phyloP scores from a whole-genome alignment of 37 sponge, comb jelly and placozoan genomes.

The Diacarnus erythraeanus region DNA sequence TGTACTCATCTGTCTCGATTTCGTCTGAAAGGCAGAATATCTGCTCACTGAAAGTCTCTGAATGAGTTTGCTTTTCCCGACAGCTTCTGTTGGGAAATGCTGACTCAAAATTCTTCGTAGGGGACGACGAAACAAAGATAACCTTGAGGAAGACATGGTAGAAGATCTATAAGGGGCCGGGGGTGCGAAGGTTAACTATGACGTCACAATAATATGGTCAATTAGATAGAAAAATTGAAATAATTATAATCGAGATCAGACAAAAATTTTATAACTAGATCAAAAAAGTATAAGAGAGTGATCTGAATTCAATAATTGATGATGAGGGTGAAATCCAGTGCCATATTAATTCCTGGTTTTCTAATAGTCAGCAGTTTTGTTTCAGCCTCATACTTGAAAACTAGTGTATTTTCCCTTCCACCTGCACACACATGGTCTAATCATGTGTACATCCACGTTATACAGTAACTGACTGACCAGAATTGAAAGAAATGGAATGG shows the following conservation, averaged over 20 bases:
- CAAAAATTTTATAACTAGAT: not conserved
- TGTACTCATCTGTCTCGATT: not conserved
- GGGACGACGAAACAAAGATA: not conserved
- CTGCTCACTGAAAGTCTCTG: not conserved
- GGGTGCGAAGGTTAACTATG: not conserved
- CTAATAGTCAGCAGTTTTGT: slow-evolving; percentile 53
- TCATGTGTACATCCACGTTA: not conserved
- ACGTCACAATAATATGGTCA: too few species aligned
- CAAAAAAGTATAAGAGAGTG: not conserved
- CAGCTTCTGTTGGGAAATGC: not conserved
- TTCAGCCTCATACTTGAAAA: slow-evolving; percentile 26
- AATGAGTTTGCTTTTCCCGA: not conserved
- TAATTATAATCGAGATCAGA: not conserved
- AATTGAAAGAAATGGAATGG: slow-evolving; percentile 25
- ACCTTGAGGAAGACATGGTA: not conserved
- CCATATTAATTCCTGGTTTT: slow-evolving; percentile 79
- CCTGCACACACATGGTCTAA: slow-evolving; percentile 27
- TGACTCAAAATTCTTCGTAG: not conserved
- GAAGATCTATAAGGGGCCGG: not conserved
- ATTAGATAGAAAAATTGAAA: not conserved
- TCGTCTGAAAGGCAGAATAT: not conserved
- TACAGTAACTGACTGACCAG: slow-evolving; percentile 20
- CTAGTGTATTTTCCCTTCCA: slow-evolving; percentile 17
- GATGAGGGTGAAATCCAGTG: slow-evolving; percentile 65
- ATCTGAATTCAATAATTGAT: slow-evolving; percentile 1